These are phyloP conservation scores for Gambusia yucatana DNA, from an alignment of 2,797 vertebrate species.

Conservation along the genomic window DNA sequence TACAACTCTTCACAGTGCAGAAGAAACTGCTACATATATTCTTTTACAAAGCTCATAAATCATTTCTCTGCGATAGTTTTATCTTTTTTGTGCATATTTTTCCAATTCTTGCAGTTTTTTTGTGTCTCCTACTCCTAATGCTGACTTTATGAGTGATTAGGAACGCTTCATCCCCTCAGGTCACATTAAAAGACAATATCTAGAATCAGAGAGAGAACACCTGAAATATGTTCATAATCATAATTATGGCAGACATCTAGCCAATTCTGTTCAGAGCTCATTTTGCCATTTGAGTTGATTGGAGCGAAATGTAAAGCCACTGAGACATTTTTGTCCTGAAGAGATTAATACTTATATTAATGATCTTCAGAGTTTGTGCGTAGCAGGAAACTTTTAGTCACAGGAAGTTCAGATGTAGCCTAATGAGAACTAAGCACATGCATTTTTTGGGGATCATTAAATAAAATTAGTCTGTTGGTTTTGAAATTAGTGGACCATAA, in stretches of 20 bases:
- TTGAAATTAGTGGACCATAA: slow-evolving; percentile 38
- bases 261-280: not conserved
- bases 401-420: slow-evolving; percentile 30
- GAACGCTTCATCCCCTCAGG: not conserved
- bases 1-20: not conserved
- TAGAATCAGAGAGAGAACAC: not conserved
- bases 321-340: not conserved
- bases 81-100: not conserved
- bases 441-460: slow-evolving; percentile 47
- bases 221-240: not conserved
- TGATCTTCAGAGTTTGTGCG: slow-evolving; percentile 2
- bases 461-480: slow-evolving; percentile 44
- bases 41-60: not conserved
- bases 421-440: slow-evolving; percentile 34
- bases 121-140: not conserved
- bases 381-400: slow-evolving; percentile 42
- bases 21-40: not conserved
- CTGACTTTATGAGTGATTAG: not conserved
- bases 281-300: not conserved
- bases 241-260: not conserved
- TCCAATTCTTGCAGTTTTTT: not conserved
- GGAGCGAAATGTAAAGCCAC: not conserved
- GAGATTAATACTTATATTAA: slow-evolving; percentile 6
- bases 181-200: not conserved
- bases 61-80: not conserved